phyloP scores from a whole-genome alignment of 2,888 invertebrate genomes.

The Luffia ferchaultella region DNA sequence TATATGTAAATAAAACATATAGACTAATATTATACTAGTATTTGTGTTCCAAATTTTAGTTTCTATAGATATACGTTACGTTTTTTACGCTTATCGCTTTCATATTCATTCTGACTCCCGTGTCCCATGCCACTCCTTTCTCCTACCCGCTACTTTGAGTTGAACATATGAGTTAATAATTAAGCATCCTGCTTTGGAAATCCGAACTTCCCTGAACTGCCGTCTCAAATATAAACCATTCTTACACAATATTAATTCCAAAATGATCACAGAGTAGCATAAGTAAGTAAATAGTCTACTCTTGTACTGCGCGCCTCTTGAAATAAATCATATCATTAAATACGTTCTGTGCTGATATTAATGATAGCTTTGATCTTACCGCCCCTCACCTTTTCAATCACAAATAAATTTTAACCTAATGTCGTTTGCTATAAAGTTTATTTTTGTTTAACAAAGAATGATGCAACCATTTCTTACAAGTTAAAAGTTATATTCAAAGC shows the following conservation, averaged over 20 bases:
- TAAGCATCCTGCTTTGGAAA: no score
- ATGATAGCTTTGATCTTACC: conserved; percentile 35
- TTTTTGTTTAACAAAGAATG: not conserved
- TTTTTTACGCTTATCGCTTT: no score
- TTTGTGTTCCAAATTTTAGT: no score
- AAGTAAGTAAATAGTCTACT: not conserved
- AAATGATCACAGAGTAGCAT: not conserved
- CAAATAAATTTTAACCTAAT: not conserved
- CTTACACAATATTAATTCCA: not conserved
- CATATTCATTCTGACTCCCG: no score
- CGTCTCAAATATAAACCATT: no score
- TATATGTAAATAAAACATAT: no score
- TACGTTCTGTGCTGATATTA: conserved; percentile 3
- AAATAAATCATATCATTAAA: conserved; percentile 25
- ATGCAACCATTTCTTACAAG: not conserved
- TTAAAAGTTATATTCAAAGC: not conserved
- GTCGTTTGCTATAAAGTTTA: not conserved
- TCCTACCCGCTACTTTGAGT: no score
- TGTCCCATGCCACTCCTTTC: no score
- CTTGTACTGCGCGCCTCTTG: conserved; percentile 10
- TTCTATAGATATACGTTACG: no score
- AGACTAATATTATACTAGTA: no score
- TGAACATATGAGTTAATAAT: no score
- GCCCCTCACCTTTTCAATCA: conserved; percentile 15
- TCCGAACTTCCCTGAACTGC: no score